phyloP scores from a whole-genome alignment of 2,113 vertebrate genomes.

The Rhynchopsitta pachyrhyncha region DNA sequence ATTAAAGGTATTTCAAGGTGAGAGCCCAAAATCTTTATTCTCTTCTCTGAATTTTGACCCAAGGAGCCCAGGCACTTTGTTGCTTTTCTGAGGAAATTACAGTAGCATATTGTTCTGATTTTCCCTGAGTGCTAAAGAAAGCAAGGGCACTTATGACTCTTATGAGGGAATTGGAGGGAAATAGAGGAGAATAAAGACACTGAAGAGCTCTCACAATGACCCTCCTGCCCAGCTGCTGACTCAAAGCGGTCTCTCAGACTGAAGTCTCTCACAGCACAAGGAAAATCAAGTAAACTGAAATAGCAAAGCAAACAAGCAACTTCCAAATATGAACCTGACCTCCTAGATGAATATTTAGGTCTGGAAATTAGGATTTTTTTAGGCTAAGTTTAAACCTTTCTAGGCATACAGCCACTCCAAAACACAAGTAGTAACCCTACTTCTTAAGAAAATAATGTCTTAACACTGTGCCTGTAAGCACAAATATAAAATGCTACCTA shows the following conservation, averaged over 20 bases:
- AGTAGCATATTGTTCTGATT: not conserved
- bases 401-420: not conserved
- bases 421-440: not conserved
- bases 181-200: not conserved
- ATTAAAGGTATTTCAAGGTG: not conserved
- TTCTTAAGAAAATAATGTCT: not conserved
- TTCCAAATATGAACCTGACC: not conserved
- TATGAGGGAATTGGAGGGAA: not conserved
- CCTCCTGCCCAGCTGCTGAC: not conserved
- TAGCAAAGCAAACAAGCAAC: not conserved
- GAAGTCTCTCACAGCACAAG: not conserved
- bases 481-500: not conserved
- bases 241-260: not conserved
- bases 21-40: not conserved
- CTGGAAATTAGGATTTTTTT: not conserved
- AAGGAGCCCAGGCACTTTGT: not conserved
- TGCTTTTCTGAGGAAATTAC: not conserved
- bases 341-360: not conserved
- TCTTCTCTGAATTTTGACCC: not conserved
- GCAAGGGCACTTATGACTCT: not conserved
- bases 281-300: not conserved
- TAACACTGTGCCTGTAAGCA: not conserved
- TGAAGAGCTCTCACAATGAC: not conserved
- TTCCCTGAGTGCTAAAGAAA: not conserved
- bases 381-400: not conserved